Percentiles rank a stretch among this genome's conserved stretches.
These are phyloP conservation scores for Anguilla pacifica DNA, from an alignment of 2,797 vertebrate species.

Conservation along the genomic window DNA sequence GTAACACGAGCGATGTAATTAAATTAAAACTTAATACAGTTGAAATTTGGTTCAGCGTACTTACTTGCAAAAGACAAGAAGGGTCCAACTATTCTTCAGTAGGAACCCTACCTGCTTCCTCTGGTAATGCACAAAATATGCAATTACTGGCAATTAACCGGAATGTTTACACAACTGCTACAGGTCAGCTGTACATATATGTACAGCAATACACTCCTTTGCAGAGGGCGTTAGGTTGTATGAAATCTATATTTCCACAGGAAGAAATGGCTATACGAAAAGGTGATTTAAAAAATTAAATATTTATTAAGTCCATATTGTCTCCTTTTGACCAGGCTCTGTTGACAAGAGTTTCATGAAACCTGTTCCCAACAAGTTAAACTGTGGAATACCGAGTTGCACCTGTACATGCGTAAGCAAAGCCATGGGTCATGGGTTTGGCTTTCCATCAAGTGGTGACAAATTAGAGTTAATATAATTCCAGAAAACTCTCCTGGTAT, in stretches of 20 bases:
- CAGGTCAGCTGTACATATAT: neutral
- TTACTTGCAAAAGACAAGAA: neutral
- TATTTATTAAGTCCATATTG: neutral
- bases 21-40: constrained; percentile 17
- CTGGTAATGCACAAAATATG: constrained; percentile 1
- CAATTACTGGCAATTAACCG: neutral
- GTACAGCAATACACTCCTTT: neutral
- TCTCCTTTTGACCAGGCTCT: neutral
- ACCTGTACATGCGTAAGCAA: neutral
- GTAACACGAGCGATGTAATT: constrained; percentile 1
- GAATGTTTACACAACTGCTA: neutral
- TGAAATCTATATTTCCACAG: neutral
- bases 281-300: neutral
- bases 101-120: neutral
- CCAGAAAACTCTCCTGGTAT: neutral
- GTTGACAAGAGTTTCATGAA: neutral
- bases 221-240: neutral
- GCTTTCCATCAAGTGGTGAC: neutral
- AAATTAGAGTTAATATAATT: neutral
- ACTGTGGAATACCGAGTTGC: neutral
- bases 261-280: neutral
- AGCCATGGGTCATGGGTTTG: neutral
- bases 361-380: neutral
- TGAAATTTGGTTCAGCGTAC: neutral
- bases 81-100: neutral